Percentiles rank a stretch among this genome's conserved stretches.
These are phyloP conservation scores for Panopea generosa DNA, from an alignment of 2,888 invertebrate genomes.

Conservation along the genomic window DNA sequence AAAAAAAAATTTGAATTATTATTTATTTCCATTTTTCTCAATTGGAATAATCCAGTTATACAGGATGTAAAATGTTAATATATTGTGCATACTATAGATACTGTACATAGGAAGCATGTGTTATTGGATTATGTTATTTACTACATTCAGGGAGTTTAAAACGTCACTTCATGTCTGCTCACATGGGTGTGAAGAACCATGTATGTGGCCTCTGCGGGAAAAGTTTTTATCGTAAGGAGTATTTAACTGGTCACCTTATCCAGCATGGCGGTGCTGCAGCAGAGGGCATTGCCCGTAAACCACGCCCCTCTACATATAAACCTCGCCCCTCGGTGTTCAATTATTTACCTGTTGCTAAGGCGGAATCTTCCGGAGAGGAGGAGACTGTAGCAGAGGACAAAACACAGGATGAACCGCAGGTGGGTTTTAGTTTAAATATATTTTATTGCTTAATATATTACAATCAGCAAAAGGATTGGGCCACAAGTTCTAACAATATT, in stretches of 20 bases:
- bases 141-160: constrained; percentile 72
- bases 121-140: too few relatives aligned
- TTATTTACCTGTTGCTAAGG: constrained; percentile 1
- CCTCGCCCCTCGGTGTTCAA: constrained; percentile 52
- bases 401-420: constrained; percentile 10
- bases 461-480: too few relatives aligned
- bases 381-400: neutral
- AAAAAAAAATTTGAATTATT: too few relatives aligned
- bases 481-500: too few relatives aligned
- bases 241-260: constrained; percentile 72
- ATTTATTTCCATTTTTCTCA: too few relatives aligned
- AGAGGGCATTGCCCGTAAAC: constrained; percentile 39
- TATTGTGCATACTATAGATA: too few relatives aligned
- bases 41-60: too few relatives aligned
- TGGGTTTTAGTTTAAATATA: constrained; percentile 2
- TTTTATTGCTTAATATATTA: too few relatives aligned
- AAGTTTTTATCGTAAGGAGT: constrained; percentile 75
- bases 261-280: constrained; percentile 64
- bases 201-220: constrained; percentile 73
- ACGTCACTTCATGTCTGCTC: constrained; percentile 72
- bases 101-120: too few relatives aligned
- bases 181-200: constrained; percentile 73
- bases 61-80: too few relatives aligned
- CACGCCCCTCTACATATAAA: constrained; percentile 38
- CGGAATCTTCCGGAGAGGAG: constrained; percentile 1